phyloP scores from a whole-genome alignment of 2,113 vertebrate genomes.

The Peromyscus polionotus region DNA sequence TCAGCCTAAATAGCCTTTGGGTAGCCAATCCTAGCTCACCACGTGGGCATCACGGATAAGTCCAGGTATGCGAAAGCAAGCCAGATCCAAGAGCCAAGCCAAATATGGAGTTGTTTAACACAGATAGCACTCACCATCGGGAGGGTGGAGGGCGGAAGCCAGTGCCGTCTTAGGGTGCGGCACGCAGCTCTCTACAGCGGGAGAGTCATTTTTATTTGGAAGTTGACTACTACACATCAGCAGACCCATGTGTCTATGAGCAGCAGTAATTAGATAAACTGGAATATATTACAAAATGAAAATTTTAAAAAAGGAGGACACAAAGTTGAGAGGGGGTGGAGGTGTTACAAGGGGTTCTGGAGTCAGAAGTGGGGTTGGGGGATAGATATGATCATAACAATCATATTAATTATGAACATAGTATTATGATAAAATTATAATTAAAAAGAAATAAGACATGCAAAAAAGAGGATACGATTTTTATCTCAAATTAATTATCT shows the following conservation, averaged over 20 bases:
- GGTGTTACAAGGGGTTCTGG: neutral
- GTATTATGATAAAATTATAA: neutral
- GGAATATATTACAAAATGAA: neutral
- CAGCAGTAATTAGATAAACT: neutral
- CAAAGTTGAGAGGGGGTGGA: neutral
- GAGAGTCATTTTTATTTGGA: neutral
- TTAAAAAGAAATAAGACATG: neutral
- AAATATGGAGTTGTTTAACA: too few relatives aligned
- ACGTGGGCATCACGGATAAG: too few relatives aligned
- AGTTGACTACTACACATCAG: neutral
- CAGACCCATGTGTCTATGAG: neutral
- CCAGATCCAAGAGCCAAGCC: too few relatives aligned
- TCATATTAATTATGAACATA: neutral
- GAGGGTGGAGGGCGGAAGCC: too few relatives aligned
- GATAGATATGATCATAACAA: neutral
- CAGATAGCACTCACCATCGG: too few relatives aligned
- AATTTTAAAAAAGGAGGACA: neutral
- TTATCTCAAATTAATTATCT: slow-evolving; percentile 17
- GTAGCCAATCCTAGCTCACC: too few relatives aligned
- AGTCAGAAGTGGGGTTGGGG: neutral
- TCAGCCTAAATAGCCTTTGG: too few relatives aligned
- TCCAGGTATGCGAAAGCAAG: too few relatives aligned
- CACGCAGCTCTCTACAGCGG: too few relatives aligned
- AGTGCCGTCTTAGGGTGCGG: too few relatives aligned
- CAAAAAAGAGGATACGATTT: neutral